These are phyloP conservation scores for Furnarius figulus DNA, from an alignment of 2,113 vertebrate genomes.

Conservation along the genomic window DNA sequence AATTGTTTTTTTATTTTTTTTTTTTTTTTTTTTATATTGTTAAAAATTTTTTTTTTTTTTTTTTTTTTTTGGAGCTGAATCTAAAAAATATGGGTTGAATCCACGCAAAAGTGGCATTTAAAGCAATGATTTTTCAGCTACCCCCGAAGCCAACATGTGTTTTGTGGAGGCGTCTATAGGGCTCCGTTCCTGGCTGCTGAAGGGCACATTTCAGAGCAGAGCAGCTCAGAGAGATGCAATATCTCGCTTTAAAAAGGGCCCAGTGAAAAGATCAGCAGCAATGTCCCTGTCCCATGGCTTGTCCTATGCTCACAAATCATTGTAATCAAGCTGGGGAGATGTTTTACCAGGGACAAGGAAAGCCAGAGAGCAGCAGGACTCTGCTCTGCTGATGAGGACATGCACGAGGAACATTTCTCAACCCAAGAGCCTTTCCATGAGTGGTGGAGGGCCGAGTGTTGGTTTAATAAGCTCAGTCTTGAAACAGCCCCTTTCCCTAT, in stretches of 20 bases:
- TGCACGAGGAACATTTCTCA: fast-evolving
- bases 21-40: no score
- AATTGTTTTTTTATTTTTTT: no score
- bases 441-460: background rate
- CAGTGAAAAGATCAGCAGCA: fast-evolving
- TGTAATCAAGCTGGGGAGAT: background rate
- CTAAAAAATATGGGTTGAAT: background rate
- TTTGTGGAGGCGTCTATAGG: background rate
- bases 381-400: background rate
- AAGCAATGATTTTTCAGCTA: background rate
- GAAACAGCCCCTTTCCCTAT: fast-evolving
- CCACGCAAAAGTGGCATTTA: background rate
- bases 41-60: background rate
- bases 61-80: background rate
- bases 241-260: background rate
- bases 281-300: background rate
- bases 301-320: fast-evolving
- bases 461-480: background rate
- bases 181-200: background rate
- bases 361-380: background rate
- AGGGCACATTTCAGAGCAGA: background rate
- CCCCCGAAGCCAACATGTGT: background rate
- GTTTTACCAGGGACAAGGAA: background rate
- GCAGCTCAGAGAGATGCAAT: background rate
- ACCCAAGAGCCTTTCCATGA: background rate